Percentiles rank a stretch among this genome's conserved stretches.
These are phyloP conservation scores for Cotesia chilonis DNA, from an alignment of 1,140 invertebrate species.

Conservation along the genomic window DNA sequence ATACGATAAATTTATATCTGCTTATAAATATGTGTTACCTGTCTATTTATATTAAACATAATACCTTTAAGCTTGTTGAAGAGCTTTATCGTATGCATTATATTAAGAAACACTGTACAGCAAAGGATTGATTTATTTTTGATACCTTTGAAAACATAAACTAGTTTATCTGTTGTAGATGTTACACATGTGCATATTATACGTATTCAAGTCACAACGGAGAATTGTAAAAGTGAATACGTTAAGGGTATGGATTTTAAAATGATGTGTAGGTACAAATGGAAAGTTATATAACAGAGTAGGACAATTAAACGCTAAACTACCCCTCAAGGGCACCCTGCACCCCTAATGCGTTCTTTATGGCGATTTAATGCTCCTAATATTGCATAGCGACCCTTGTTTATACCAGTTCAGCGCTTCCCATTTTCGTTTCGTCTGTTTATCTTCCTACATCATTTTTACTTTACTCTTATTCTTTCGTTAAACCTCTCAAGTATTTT, in stretches of 20 bases:
- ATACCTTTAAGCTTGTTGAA: no score
- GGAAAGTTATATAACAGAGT: constrained; percentile 63
- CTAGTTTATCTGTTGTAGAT: no score
- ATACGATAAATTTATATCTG: no score
- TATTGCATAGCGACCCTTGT: constrained; percentile 65
- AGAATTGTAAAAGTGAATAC: constrained; percentile 12
- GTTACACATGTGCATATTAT: not conserved
- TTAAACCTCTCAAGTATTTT: not conserved
- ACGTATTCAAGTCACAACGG: not conserved
- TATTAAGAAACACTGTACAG: no score
- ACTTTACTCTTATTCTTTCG: constrained; percentile 22
- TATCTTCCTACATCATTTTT: constrained; percentile 6
- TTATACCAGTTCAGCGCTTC: constrained; percentile 63
- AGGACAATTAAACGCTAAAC: constrained; percentile 67
- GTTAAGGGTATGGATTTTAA: constrained; percentile 26
- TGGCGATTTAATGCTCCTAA: constrained; percentile 66
- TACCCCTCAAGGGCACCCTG: constrained; percentile 63
- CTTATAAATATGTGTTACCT: no score
- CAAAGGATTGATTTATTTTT: no score
- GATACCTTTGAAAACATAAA: no score
- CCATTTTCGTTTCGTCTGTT: constrained; percentile 52
- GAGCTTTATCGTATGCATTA: no score
- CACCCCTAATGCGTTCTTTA: constrained; percentile 66
- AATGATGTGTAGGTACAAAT: constrained; percentile 53
- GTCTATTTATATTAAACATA: no score